phyloP scores from a whole-genome alignment of 2,888 invertebrate genomes.

The Drosophila sordidula region DNA sequence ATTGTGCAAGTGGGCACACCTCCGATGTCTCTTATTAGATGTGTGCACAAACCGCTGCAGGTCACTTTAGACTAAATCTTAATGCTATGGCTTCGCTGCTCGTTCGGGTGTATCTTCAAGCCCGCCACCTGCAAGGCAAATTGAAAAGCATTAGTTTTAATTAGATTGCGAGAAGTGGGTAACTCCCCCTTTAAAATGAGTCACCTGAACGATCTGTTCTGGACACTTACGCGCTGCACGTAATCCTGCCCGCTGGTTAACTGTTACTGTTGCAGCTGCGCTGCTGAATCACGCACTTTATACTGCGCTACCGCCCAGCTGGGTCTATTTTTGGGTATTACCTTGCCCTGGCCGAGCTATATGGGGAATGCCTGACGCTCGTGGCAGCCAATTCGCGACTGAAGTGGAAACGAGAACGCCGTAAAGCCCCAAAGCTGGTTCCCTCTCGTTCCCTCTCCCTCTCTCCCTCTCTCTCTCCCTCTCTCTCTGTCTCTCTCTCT shows the following conservation, averaged over 20 bases:
- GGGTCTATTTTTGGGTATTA: slow-evolving; percentile 58
- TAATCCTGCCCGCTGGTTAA: slow-evolving; percentile 37
- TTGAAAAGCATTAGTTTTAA: slow-evolving; percentile 13
- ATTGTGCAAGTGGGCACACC: slow-evolving; percentile 55
- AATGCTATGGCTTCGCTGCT: slow-evolving; percentile 41
- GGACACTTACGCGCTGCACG: slow-evolving; percentile 50
- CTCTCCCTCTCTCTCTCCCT: background rate
- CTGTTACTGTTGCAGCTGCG: slow-evolving; percentile 52
- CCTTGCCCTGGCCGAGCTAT: slow-evolving; percentile 34
- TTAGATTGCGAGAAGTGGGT: background rate
- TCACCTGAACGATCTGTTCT: background rate
- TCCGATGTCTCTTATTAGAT: slow-evolving; percentile 70
- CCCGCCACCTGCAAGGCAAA: slow-evolving; percentile 65
- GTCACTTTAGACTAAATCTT: slow-evolving; percentile 60
- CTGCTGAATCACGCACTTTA: slow-evolving; percentile 68
- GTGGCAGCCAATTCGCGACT: slow-evolving; percentile 48
- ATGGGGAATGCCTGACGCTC: slow-evolving; percentile 36
- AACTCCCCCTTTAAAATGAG: background rate
- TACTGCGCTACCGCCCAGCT: slow-evolving; percentile 42
- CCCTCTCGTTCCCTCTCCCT: background rate
- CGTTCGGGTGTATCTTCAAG: slow-evolving; percentile 41
- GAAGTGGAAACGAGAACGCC: slow-evolving; percentile 37
- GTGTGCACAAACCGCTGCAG: slow-evolving; percentile 51
- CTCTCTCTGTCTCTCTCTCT: background rate
- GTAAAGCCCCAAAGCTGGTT: slow-evolving; percentile 31